Base-by-base conservation (phyloP, 2,888 invertebrate species). In the Spisula subtruncata region DNA sequence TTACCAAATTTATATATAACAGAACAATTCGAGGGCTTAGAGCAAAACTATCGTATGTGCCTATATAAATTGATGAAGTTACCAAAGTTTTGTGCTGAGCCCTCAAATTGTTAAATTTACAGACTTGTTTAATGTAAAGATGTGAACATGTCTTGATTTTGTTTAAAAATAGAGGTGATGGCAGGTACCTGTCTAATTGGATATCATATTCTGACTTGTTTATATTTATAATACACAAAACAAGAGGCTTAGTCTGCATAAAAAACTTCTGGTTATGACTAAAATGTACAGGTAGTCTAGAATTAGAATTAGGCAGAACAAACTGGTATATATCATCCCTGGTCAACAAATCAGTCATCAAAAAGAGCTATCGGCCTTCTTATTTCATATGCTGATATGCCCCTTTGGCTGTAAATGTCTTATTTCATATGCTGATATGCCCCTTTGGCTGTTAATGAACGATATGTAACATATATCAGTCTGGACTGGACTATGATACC, bases 151-250 rank as follows among this genome's bases (percentile, higher is more conserved):
- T 75, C 32, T 75, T 8, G 35, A 75, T 75, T 75, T 75, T 75
- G 75, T 75, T 75, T 32, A 25, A 16, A 75, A 75, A 32, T 18
- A 6, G 14, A 14, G 29, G 75, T 75, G 75, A 75, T 75, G 75
- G 75, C 75, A 75, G 75, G 75, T 75, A 35, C 32, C 8, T 0
- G 75, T 35, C 35, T 75, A 75, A 75, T 75, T 75, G 75, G 75
- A 32, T 75, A 75, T 75, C 75, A 32, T 75, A 32, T 75, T 75
- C 75, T 25, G 35, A 75, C 32, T 32, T 75, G 75, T 75, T 75
- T 75, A 75, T 75, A 75, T 32, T 18, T 75, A 75, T 32, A 75
- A 75, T 75, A 75, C 20, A 75, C 75, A 75, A 35, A 75, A 32
- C 75, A 75, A 75, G 75, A 75, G 32, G 35, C 75, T 12, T 2